Percentiles rank a stretch among this genome's conserved stretches.
phyloP scores from a whole-genome alignment of 2,888 invertebrate genomes.

The Patella caerulea region DNA sequence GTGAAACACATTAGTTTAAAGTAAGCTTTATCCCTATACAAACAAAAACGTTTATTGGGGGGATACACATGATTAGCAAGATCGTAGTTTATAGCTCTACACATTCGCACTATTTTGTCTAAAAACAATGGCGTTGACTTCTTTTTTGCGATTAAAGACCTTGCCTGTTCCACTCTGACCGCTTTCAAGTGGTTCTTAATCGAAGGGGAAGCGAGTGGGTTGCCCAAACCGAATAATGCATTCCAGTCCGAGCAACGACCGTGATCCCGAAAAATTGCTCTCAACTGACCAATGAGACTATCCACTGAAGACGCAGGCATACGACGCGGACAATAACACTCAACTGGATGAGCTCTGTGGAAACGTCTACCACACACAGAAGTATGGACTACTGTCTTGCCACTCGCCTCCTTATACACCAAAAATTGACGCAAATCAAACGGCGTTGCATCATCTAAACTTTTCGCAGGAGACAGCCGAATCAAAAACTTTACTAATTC shows the following conservation, averaged over 20 bases:
- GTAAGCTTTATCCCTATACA: neutral
- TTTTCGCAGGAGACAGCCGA: neutral
- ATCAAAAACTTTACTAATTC: neutral
- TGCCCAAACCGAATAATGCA: neutral
- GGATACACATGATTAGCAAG: neutral
- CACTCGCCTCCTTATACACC: neutral
- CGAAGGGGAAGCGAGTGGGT: neutral
- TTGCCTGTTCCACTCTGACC: neutral
- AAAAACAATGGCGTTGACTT: neutral
- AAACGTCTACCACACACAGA: neutral
- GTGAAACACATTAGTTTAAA: slow-evolving; percentile 1
- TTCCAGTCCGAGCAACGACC: neutral
- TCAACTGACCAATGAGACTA: neutral
- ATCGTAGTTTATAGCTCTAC: neutral
- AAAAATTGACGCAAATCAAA: neutral
- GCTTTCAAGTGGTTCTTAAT: neutral
- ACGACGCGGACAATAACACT: neutral
- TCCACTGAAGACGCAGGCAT: neutral
- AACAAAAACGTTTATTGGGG: neutral
- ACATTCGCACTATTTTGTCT: neutral
- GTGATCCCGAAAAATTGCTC: neutral
- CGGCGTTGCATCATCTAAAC: neutral
- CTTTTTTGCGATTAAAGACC: neutral
- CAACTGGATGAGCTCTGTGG: neutral
- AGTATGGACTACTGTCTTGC: neutral